phyloP scores from a whole-genome alignment of 1,140 invertebrate species.

The Catajapyx aquilonaris region DNA sequence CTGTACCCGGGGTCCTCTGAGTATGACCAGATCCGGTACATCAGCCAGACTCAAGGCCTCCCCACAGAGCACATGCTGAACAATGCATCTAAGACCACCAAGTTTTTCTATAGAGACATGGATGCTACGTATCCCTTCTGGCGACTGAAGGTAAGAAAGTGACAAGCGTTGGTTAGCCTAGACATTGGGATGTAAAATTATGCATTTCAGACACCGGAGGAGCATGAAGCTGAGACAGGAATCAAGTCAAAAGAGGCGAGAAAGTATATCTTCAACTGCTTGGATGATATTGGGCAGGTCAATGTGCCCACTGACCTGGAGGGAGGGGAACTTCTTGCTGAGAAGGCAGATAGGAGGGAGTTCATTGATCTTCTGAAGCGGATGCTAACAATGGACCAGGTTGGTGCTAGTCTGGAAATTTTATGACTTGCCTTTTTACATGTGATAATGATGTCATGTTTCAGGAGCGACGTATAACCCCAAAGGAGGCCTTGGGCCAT shows the following conservation, averaged over 20 bases:
- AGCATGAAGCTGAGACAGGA: conserved; percentile 91
- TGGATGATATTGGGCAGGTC: conserved; percentile 95
- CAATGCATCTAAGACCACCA: conserved; percentile 91
- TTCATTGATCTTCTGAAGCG: conserved; percentile 92
- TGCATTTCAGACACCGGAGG: conserved; percentile 62
- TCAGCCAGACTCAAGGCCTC: conserved; percentile 76
- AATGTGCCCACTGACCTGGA: conserved; percentile 94
- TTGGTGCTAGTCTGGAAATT: conserved; percentile 21
- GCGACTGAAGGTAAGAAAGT: conserved; percentile 52
- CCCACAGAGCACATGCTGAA: conserved; percentile 99
- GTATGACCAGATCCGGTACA: conserved; percentile 96
- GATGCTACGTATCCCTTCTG: conserved; percentile 94
- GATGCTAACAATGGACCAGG: conserved; percentile 95
- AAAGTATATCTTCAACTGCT: conserved; percentile 98
- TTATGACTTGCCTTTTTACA: neutral
- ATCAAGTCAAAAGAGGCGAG: conserved; percentile 98
- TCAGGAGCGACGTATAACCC: conserved; percentile 77
- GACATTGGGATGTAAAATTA: conserved; percentile 1
- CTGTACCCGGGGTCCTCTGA: conserved; percentile 98
- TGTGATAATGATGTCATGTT: conserved; percentile 7
- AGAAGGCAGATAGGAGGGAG: conserved; percentile 86
- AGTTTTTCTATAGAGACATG: conserved; percentile 95
- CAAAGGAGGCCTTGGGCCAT: conserved; percentile 86
- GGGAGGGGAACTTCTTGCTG: conserved; percentile 80
- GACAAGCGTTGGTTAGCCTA: neutral